Percentiles rank a stretch among this genome's conserved stretches.
Conservation (phyloP, 2,888 invertebrate species). For the Yponomeuta plumbellus region DNA sequence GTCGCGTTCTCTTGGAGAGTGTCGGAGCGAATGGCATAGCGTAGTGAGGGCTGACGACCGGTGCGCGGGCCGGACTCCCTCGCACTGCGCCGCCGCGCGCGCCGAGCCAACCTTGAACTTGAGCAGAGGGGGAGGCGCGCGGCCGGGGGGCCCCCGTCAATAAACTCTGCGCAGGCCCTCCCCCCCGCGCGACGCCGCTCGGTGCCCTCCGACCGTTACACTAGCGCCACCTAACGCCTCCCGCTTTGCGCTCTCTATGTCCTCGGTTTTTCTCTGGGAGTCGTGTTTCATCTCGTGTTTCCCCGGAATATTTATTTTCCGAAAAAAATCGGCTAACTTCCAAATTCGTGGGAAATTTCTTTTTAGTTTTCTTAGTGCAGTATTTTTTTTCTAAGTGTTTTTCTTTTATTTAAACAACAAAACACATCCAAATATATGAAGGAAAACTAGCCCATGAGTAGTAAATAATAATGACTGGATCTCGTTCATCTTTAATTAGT, state of each 20-base stretch:
- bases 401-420: too few relatives aligned
- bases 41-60: conserved; percentile 73
- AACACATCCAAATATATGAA: too few relatives aligned
- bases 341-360: too few relatives aligned
- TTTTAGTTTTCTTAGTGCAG: too few relatives aligned
- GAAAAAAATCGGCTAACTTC: too few relatives aligned
- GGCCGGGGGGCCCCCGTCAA: conserved; percentile 69
- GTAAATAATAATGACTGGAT: neutral
- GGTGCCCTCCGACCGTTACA: conserved; percentile 31
- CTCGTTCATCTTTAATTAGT: neutral
- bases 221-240: conserved; percentile 19
- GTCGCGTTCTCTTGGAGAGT: conserved; percentile 58
- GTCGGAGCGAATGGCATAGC: conserved; percentile 56
- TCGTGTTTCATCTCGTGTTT: neutral
- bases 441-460: too few relatives aligned
- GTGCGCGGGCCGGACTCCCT: conserved; percentile 76
- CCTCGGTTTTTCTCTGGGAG: conserved; percentile 8
- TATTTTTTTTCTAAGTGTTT: too few relatives aligned
- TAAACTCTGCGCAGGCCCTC: conserved; percentile 71
- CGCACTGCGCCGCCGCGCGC: conserved; percentile 76
- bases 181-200: conserved; percentile 50
- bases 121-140: conserved; percentile 57
- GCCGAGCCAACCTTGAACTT: conserved; percentile 79
- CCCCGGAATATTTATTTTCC: too few relatives aligned
- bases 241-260: neutral